These are phyloP conservation scores for Riparia riparia DNA, from an alignment of 2,113 vertebrate genomes.

Conservation along the genomic window DNA sequence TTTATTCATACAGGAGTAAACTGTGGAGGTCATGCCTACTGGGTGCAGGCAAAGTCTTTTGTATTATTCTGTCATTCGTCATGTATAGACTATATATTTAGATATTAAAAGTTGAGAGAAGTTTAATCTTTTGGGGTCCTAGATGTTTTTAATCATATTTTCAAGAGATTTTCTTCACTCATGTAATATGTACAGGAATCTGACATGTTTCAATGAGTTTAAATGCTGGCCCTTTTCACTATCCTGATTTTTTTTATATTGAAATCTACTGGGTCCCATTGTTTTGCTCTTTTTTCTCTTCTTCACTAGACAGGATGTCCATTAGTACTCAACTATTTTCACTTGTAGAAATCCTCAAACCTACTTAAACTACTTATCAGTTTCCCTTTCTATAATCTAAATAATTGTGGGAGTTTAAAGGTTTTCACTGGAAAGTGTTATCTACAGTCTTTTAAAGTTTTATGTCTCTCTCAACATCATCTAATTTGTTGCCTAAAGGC, in stretches of 20 bases:
- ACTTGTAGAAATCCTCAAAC: not conserved
- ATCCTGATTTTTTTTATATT: not conserved
- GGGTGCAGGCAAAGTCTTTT: not conserved
- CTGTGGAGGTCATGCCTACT: not conserved
- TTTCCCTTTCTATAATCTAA: not conserved
- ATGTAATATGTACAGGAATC: not conserved
- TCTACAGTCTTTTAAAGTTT: not conserved
- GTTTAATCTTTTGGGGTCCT: rapidly evolving
- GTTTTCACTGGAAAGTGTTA: not conserved
- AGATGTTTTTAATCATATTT: not conserved
- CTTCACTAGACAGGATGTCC: not conserved
- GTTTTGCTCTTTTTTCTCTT: not conserved
- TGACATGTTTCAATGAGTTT: not conserved
- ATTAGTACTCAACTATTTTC: not conserved
- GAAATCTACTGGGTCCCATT: not conserved
- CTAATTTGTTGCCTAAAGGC: not conserved
- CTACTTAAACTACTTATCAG: not conserved
- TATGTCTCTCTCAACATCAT: not conserved
- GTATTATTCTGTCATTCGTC: not conserved
- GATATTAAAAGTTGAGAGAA: not conserved
- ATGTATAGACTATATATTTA: not conserved
- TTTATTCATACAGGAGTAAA: not conserved
- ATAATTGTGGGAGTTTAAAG: not conserved
- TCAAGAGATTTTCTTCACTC: not conserved
- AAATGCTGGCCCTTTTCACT: not conserved